Evolutionary conservation across 1,140 invertebrate genomes (phyloP).

Genomic region (Zaprionus lachaisei): DNA sequence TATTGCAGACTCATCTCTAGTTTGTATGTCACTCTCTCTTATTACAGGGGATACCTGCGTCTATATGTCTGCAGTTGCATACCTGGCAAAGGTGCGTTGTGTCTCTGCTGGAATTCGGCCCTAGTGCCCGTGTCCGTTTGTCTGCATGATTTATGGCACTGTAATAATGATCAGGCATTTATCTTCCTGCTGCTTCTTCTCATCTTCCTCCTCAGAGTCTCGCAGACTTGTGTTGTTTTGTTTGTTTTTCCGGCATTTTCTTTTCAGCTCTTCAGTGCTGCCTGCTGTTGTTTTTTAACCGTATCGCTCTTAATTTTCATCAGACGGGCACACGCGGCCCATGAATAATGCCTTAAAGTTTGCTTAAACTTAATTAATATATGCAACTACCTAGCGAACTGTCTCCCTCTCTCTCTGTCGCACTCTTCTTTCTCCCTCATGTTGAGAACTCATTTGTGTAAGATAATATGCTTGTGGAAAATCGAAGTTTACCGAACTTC

Average conservation of each 20-base stretch:
- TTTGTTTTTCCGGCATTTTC: conserved; percentile 18
- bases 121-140: conserved; percentile 53
- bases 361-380: conserved; percentile 74
- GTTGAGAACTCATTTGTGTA: conserved; percentile 52
- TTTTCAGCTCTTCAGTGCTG: neutral
- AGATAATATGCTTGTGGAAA: conserved; percentile 60
- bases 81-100: conserved; percentile 55
- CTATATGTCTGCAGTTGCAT: conserved; percentile 18
- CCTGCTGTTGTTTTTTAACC: conserved; percentile 22
- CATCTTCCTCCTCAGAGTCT: conserved; percentile 15
- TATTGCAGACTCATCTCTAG: neutral
- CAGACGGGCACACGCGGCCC: conserved; percentile 38
- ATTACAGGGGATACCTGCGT: conserved; percentile 11
- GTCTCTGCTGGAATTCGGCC: conserved; percentile 46
- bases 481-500: conserved; percentile 25
- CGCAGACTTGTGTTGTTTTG: conserved; percentile 1
- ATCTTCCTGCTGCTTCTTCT: conserved; percentile 53
- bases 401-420: neutral
- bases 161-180: conserved; percentile 82
- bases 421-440: neutral
- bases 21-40: neutral
- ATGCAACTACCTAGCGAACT: conserved; percentile 15
- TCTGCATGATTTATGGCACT: conserved; percentile 75
- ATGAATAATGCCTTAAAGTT: conserved; percentile 74
- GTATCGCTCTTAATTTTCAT: conserved; percentile 35